Conservation (phyloP, 2,113 vertebrate species). For the Pelecanoides urinatrix region DNA sequence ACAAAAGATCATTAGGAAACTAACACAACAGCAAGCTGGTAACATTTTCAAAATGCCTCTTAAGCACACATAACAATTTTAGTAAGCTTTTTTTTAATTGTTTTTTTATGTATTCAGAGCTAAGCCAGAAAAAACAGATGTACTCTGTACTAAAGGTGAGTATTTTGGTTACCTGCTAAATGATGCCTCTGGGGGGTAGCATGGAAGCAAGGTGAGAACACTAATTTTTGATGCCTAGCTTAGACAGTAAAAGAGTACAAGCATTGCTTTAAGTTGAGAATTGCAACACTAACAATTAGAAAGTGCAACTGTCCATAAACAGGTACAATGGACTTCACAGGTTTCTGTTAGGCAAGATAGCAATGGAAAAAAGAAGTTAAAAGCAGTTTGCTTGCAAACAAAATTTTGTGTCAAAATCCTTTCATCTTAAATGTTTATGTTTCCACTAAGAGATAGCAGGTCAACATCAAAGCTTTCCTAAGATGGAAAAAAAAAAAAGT, state of each 20-base stretch:
- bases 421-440: constrained; percentile 7
- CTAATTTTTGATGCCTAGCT: background rate
- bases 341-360: background rate
- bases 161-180: background rate
- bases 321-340: background rate
- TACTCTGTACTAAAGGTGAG: background rate
- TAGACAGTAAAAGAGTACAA: background rate
- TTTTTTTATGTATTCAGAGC: background rate
- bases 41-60: background rate
- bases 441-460: constrained; percentile 1
- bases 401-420: background rate
- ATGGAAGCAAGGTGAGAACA: background rate
- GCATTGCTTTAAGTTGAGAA: background rate
- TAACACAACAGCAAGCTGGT: background rate
- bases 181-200: background rate
- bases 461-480: constrained; percentile 11
- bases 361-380: background rate
- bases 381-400: constrained; percentile 26
- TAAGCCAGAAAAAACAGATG: background rate
- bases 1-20: background rate
- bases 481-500: background rate
- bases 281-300: background rate
- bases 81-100: background rate
- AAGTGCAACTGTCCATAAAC: background rate
- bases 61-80: background rate